Evolutionary conservation across 2,797 vertebrate genomes (phyloP).

Genomic region (Xenentodon cancila): DNA sequence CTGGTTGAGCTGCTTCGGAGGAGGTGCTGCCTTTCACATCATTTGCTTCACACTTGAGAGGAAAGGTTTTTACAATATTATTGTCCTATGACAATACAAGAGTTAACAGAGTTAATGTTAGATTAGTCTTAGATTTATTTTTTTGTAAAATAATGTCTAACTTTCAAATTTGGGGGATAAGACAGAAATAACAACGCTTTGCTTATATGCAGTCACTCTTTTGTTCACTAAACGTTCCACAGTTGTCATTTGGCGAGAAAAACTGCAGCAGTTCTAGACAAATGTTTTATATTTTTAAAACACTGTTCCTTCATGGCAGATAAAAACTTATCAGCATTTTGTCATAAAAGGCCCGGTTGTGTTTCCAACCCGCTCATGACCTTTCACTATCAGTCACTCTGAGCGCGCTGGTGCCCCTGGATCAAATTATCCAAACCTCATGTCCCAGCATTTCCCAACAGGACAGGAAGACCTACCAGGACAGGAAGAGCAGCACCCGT

Average conservation of each 20-base stretch:
- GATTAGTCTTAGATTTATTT: no score
- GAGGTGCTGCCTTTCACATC: conserved; percentile 80
- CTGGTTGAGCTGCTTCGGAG: conserved; percentile 78
- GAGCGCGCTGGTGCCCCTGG: conserved; percentile 2
- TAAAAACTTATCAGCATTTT: background rate
- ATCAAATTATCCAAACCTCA: conserved; percentile 25
- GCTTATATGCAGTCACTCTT: no score
- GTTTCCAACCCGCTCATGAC: conserved; percentile 3
- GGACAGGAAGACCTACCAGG: conserved; percentile 82
- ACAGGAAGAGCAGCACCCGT: conserved; percentile 79
- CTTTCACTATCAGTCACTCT: conserved; percentile 12
- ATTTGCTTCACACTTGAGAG: conserved; percentile 87
- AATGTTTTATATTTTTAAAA: background rate
- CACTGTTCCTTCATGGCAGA: background rate
- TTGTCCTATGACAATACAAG: conserved; percentile 3
- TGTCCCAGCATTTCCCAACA: conserved; percentile 37
- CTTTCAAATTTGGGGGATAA: background rate
- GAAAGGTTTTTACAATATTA: conserved; percentile 12
- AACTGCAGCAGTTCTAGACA: background rate
- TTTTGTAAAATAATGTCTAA: background rate
- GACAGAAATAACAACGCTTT: background rate
- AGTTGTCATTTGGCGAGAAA: no score
- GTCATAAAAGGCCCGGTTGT: background rate
- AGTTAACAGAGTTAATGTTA: background rate
- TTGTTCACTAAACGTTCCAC: background rate